Evolutionary conservation across 2,113 vertebrate genomes (phyloP), one percentile per base, ranked within the genome.

Genomic region (Conger conger): DNA sequence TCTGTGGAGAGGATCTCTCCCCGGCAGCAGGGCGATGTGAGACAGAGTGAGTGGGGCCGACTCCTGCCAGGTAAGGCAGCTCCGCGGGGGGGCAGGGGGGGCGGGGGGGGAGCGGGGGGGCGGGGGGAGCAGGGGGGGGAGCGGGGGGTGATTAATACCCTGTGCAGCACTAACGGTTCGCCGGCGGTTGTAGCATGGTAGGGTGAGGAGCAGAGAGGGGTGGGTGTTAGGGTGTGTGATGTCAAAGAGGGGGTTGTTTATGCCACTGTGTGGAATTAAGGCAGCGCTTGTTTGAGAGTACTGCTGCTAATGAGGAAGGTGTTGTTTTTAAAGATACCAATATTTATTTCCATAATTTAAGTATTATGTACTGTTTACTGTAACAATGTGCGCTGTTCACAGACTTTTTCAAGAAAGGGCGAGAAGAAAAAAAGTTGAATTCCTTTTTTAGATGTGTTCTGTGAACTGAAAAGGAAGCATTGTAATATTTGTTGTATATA

Each of bases 1-100:
- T 95, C 95, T 93, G 94, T 95, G 91, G 95, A 94, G 92, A 95
- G 94, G 94, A 93, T 95, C 91, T 92, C 93, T 91, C 93, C 94
- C 94, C 93, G 93, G 93, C 93, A 92, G 92, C 94, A 94, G 93
- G 92, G 91, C 94, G 94, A 94, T 93, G 93, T 94, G 93, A 95
- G 93, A 87, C 92, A 91, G 89, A 94, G 92, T 93, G 84, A 91
- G 91, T 88, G 94, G 94, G 94, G 93, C 91, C 88, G 91, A 92
- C 91, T 94, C 91, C 92, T 94, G 92, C 92, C 93, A 95, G 95
- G 95, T 95, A 95, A 96, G 94, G 87, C 85, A 57, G 81, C 40
- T 60, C 36, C 38, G 2, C 27, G 83, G n/a, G 13, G n/a, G 17
- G 50, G 60, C 57, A 35, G 84, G 35, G 27, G 18, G 40, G 79